Evolutionary conservation across 2,888 invertebrate species (phyloP).

Genomic region (Dicyrtomina minuta): DNA sequence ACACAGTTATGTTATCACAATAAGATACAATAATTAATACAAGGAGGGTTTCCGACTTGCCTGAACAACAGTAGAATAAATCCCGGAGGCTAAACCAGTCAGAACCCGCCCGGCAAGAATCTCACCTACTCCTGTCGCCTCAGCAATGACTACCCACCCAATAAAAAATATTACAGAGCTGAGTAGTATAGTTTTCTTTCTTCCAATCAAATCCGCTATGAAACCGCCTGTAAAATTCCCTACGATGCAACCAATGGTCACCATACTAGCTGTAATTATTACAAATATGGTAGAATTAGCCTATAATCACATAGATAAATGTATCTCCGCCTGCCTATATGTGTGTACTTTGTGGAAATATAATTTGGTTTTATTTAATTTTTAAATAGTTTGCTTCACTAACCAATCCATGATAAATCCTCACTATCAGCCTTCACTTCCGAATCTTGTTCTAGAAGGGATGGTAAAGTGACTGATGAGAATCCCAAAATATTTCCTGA

Average conservation of each 20-base stretch:
- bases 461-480: constrained; percentile 45
- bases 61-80: constrained; percentile 51
- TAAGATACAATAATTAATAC: too few relatives aligned
- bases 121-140: constrained; percentile 44
- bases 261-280: constrained; percentile 43
- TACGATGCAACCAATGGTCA: constrained; percentile 48
- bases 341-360: too few relatives aligned
- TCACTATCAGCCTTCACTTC: constrained; percentile 42
- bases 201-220: constrained; percentile 45
- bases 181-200: constrained; percentile 50
- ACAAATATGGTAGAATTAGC: background rate
- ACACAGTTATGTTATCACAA: too few relatives aligned
- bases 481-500: constrained; percentile 52
- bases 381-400: background rate
- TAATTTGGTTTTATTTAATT: too few relatives aligned
- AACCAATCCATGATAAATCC: constrained; percentile 52
- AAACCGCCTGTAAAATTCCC: constrained; percentile 48
- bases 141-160: constrained; percentile 51
- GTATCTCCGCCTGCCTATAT: background rate
- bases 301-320: background rate
- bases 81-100: constrained; percentile 51
- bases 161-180: constrained; percentile 47
- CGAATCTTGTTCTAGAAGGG: constrained; percentile 41
- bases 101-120: constrained; percentile 49
- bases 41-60: constrained; percentile 32